A percentile compares a stretch with the other conserved stretches of the same genome.
Evolutionary conservation across 2,888 invertebrate species (phyloP).

Genomic region (Siphlonurus alternatus): DNA sequence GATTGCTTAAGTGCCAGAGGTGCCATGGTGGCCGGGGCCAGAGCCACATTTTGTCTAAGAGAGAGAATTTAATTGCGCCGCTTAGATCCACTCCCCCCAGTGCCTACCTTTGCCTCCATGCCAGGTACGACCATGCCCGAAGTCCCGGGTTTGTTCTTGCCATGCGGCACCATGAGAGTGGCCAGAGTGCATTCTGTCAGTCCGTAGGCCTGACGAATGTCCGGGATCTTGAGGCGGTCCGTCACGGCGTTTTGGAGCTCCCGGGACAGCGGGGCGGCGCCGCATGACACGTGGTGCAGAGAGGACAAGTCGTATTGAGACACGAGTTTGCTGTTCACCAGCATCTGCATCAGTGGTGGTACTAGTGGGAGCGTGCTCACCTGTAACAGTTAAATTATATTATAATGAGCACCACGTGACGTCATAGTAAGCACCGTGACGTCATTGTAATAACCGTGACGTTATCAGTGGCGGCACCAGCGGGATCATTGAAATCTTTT

Average conservation of each 20-base stretch:
- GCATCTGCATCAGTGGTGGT: constrained; percentile 67
- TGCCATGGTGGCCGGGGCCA: too few relatives aligned
- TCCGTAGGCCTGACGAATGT: constrained; percentile 56
- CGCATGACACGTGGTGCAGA: constrained; percentile 50
- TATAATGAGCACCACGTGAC: too few relatives aligned
- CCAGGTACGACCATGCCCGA: constrained; percentile 15
- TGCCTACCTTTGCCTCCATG: constrained; percentile 21
- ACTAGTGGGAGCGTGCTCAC: constrained; percentile 52
- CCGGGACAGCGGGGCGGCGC: constrained; percentile 66
- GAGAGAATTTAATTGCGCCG: too few relatives aligned
- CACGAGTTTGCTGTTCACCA: constrained; percentile 66
- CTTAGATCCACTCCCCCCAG: too few relatives aligned
- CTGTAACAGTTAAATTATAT: constrained; percentile 26
- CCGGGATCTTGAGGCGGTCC: constrained; percentile 15
- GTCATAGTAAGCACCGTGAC: too few relatives aligned
- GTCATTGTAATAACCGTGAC: too few relatives aligned
- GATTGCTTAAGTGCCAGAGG: too few relatives aligned
- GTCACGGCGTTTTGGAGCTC: constrained; percentile 44
- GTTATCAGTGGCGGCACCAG: too few relatives aligned
- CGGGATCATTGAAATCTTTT: too few relatives aligned
- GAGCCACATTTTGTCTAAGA: too few relatives aligned
- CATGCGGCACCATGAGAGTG: constrained; percentile 28
- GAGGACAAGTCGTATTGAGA: constrained; percentile 57
- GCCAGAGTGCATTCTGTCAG: constrained; percentile 62
- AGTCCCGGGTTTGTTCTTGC: constrained; percentile 16